Evolutionary conservation across 2,888 invertebrate species (phyloP).

Genomic region (Campoletis raptor): DNA sequence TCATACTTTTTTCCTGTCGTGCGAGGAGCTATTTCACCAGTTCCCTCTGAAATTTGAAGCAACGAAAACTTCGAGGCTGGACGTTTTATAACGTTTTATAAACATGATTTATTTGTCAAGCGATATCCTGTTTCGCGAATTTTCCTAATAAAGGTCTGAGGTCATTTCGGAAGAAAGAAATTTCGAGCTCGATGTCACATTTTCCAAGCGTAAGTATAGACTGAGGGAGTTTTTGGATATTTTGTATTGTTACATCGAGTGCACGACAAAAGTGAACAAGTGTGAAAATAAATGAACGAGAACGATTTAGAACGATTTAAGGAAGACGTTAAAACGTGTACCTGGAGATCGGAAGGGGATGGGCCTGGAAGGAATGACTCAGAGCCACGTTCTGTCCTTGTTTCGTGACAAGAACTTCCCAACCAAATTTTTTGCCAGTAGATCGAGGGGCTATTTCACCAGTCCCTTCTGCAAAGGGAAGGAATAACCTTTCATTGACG

Average conservation of each 20-base stretch:
- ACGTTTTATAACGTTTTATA: not conserved
- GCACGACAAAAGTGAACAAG: not conserved
- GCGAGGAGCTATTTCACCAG: conserved; percentile 89
- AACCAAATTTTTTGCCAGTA: conserved; percentile 85
- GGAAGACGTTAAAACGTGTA: conserved; percentile 80
- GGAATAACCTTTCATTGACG: conserved; percentile 20
- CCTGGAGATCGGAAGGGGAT: conserved; percentile 91
- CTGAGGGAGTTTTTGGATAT: not conserved
- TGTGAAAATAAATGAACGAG: not conserved
- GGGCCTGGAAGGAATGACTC: conserved; percentile 91
- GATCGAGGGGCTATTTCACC: conserved; percentile 88
- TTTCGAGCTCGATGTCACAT: not conserved
- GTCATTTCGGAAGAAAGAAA: not conserved
- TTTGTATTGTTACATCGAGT: not conserved
- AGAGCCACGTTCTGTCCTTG: conserved; percentile 85
- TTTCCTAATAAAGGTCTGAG: not conserved
- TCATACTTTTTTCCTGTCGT: conserved; percentile 85
- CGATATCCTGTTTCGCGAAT: not conserved
- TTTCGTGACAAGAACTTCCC: conserved; percentile 85
- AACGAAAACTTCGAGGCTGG: conserved; percentile 47
- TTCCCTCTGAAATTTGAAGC: conserved; percentile 87
- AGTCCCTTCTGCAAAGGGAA: conserved; percentile 88
- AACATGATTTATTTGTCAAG: not conserved
- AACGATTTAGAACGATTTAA: conserved; percentile 12
- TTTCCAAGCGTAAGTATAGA: not conserved